A percentile compares a stretch with the other conserved stretches of the same genome.
Evolutionary conservation across 2,888 invertebrate genomes (phyloP).

Genomic region (Epistrophe grossulariae): DNA sequence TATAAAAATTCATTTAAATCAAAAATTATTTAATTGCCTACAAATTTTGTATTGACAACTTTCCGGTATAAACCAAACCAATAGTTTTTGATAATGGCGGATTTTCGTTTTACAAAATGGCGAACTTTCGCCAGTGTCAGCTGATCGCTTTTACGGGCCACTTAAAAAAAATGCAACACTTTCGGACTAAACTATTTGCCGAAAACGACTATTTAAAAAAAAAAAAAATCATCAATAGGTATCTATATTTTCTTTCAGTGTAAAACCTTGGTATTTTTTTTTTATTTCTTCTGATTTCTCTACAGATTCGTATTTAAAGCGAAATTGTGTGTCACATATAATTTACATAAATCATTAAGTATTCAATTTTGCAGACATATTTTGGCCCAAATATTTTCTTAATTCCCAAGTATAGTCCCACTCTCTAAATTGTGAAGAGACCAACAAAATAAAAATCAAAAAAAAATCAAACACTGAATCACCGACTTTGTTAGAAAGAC

Average conservation of each 20-base stretch:
- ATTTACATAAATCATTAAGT: slow-evolving; percentile 51
- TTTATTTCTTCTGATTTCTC: slow-evolving; percentile 17
- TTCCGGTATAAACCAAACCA: too few species aligned
- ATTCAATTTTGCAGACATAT: slow-evolving; percentile 33
- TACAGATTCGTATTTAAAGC: slow-evolving; percentile 15
- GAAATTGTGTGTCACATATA: slow-evolving; percentile 50
- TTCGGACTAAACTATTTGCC: too few species aligned
- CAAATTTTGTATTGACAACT: too few species aligned
- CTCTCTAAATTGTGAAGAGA: slow-evolving; percentile 16
- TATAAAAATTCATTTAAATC: too few species aligned
- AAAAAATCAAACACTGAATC: slow-evolving; percentile 31
- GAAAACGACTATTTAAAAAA: too few species aligned
- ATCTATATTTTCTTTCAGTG: slow-evolving; percentile 9
- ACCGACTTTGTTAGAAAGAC: slow-evolving; percentile 19
- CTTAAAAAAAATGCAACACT: too few species aligned
- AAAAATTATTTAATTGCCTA: too few species aligned
- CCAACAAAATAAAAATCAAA: not conserved
- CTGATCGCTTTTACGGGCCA: too few species aligned
- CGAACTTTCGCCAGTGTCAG: too few species aligned
- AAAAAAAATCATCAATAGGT: not conserved
- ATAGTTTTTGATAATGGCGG: too few species aligned
- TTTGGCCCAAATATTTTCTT: slow-evolving; percentile 53
- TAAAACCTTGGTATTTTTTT: not conserved
- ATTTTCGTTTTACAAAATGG: too few species aligned
- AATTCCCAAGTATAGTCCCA: slow-evolving; percentile 16